Conservation (phyloP, 1,140 invertebrate species). For the Trichonephila clavata region DNA sequence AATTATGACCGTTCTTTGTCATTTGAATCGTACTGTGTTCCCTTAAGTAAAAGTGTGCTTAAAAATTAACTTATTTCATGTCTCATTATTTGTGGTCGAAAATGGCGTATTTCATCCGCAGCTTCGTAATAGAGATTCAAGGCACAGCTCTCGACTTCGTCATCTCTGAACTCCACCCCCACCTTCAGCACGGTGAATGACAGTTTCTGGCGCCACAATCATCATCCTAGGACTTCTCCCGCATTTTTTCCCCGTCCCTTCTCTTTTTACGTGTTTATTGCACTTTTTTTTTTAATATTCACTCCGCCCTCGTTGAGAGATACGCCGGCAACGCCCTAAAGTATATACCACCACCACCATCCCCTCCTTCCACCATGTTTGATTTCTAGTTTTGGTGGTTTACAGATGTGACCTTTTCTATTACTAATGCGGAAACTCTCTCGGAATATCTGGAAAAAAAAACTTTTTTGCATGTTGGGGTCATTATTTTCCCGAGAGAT, state of each 20-base stretch:
- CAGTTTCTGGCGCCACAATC: slow-evolving; percentile 74
- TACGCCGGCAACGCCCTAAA: slow-evolving; percentile 39
- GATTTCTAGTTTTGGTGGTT: slow-evolving; percentile 56
- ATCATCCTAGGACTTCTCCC: slow-evolving; percentile 30
- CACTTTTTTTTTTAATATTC: background rate
- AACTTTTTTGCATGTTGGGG: background rate
- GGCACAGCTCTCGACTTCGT: slow-evolving; percentile 33
- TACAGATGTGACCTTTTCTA: slow-evolving; percentile 60
- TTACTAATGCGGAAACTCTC: slow-evolving; percentile 4
- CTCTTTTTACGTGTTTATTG: slow-evolving; percentile 35
- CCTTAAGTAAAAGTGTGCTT: too few relatives aligned
- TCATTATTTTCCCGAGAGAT: background rate
- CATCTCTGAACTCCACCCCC: slow-evolving; percentile 53
- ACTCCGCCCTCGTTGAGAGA: slow-evolving; percentile 44
- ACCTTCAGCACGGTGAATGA: slow-evolving; percentile 38
- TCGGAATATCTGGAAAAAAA: background rate
- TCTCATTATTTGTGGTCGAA: background rate
- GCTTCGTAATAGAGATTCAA: background rate
- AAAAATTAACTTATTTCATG: background rate
- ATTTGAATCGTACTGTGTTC: too few relatives aligned
- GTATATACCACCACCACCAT: background rate
- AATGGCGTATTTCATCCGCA: background rate
- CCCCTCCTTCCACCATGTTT: background rate
- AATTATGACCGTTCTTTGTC: too few relatives aligned
- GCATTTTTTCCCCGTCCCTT: background rate